phyloP scores from a whole-genome alignment of 2,888 invertebrate genomes.

The Cotesia congregata region DNA sequence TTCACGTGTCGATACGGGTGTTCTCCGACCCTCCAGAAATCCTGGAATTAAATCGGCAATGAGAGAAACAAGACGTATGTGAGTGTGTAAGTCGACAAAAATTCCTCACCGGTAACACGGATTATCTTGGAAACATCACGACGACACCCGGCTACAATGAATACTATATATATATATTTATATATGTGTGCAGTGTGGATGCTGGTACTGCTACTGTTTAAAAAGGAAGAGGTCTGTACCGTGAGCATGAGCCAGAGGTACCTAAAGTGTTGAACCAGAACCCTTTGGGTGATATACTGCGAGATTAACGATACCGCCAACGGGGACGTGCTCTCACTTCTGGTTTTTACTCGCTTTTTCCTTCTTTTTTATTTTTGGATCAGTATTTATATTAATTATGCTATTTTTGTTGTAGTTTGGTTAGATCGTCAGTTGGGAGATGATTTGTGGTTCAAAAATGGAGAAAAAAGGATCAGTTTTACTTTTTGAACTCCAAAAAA shows the following conservation, averaged over 20 bases:
- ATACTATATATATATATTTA: conserved; percentile 47
- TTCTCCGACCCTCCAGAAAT: conserved; percentile 34
- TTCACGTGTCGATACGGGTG: conserved; percentile 50
- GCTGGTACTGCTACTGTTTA: conserved; percentile 34
- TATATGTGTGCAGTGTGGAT: background rate
- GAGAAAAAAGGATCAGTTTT: too few relatives aligned
- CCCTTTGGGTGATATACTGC: conserved; percentile 64
- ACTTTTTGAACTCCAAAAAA: too few relatives aligned
- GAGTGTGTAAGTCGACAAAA: background rate
- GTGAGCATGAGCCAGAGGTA: background rate
- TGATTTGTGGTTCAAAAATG: too few relatives aligned
- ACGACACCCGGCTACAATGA: conserved; percentile 57
- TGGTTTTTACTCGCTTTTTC: background rate
- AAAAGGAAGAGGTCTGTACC: background rate
- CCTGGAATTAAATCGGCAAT: conserved; percentile 2
- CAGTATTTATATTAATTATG: too few relatives aligned
- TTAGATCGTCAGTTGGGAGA: too few relatives aligned
- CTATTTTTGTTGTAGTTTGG: too few relatives aligned
- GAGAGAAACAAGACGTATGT: background rate
- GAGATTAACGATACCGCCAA: conserved; percentile 64
- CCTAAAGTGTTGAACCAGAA: conserved; percentile 12
- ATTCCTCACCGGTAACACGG: background rate
- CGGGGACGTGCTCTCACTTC: conserved; percentile 21
- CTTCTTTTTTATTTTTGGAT: too few relatives aligned
- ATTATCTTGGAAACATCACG: conserved; percentile 23